Conservation (phyloP, 2,113 vertebrate species). For the Machaerirhynchus nigripectus region DNA sequence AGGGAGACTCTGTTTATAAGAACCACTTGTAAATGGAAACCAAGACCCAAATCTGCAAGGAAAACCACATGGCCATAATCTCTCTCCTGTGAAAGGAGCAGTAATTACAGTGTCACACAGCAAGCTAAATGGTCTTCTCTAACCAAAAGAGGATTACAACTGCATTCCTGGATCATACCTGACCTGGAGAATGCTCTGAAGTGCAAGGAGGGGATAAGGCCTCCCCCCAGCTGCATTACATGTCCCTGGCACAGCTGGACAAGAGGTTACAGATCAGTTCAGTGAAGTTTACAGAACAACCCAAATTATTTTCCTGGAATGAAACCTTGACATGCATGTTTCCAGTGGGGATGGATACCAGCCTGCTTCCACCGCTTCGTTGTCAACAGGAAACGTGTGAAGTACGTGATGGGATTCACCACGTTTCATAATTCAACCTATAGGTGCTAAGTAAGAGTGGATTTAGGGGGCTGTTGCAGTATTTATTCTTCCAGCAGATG, state of each 20-base stretch:
- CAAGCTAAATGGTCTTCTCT: conserved; percentile 28
- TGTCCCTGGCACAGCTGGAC: not conserved
- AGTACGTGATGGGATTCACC: not conserved
- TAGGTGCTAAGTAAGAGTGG: not conserved
- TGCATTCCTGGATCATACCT: conserved; percentile 17
- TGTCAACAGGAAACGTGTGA: not conserved
- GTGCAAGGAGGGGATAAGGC: not conserved
- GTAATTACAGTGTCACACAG: conserved; percentile 12
- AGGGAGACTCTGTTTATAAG: conserved; percentile 53
- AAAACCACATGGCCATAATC: conserved; percentile 56
- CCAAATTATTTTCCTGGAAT: conserved; percentile 6
- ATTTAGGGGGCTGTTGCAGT: not conserved
- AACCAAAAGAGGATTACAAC: not conserved
- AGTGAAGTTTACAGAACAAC: not conserved
- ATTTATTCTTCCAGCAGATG: not conserved
- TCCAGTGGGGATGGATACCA: not conserved
- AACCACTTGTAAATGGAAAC: conserved; percentile 44
- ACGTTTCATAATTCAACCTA: not conserved
- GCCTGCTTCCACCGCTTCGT: not conserved
- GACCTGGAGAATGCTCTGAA: not conserved
- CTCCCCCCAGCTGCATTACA: not conserved
- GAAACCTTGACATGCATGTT: not conserved
- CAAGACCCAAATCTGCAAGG: conserved; percentile 21
- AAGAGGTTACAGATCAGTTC: conserved; percentile 1
- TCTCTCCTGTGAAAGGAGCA: conserved; percentile 10